These are phyloP conservation scores for Brienomyrus brachyistius DNA, from an alignment of 2,113 vertebrate species.

Conservation along the genomic window DNA sequence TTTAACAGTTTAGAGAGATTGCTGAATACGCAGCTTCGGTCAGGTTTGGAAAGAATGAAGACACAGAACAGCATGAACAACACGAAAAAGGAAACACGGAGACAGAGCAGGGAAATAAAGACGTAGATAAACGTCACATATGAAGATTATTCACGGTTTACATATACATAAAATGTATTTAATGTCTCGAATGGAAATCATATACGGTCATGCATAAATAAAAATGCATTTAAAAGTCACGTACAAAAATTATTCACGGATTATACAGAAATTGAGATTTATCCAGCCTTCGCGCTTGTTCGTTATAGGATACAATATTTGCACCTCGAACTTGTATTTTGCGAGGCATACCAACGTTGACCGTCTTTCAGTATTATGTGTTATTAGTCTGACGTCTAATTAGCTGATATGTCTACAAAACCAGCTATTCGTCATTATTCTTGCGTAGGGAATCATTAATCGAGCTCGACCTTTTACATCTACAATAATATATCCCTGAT, in stretches of 20 bases:
- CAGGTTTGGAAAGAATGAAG: not conserved
- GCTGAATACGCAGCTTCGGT: not conserved
- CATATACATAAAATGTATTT: not conserved
- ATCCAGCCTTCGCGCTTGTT: not conserved
- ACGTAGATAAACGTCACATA: not conserved
- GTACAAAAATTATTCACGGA: not conserved
- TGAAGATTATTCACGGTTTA: constrained; percentile 1
- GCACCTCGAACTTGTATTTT: not conserved
- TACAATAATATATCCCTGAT: not conserved
- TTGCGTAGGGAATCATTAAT: not conserved
- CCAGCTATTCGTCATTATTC: no score
- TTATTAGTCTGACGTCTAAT: not conserved
- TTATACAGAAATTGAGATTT: not conserved
- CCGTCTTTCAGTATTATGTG: not conserved
- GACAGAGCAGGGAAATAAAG: not conserved
- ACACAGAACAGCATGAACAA: not conserved
- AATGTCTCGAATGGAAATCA: not conserved
- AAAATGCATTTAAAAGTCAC: not conserved
- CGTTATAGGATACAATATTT: not conserved
- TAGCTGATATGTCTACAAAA: not conserved
- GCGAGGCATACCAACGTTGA: not conserved
- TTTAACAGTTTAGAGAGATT: not conserved
- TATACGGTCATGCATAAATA: not conserved
- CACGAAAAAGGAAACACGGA: not conserved
- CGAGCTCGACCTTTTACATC: not conserved